Evolutionary conservation across 2,113 vertebrate species (phyloP), one percentile per base, ranked within the genome.

Genomic region (Prietella phreatophila): DNA sequence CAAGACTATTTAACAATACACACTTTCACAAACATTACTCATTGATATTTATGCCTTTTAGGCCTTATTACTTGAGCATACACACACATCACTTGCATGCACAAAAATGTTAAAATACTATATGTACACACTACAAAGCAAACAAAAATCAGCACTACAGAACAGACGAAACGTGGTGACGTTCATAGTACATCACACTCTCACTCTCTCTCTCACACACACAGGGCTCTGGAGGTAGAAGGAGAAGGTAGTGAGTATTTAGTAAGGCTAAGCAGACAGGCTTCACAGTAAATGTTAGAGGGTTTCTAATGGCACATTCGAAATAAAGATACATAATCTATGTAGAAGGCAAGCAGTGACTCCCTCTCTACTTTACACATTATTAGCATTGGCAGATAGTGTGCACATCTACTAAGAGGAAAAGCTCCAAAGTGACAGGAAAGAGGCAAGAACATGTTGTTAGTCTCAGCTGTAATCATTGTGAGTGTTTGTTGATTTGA

Each of bases 181-280:
- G 55, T 76, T 27, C n/a, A 88, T 56, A n/a, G 71, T 60, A 27
- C 47, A 82, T 30, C 58, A 19, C 10, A 13, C 53, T 55, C 53
- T 55, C 53, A 3, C 53, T 55, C 1, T 55, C 53, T 55, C 53
- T 15, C 50, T 69, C 25, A 42, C 39, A 84, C 58, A 84, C 0
- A 73, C 13, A 65, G n/a, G n/a, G 7, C 27, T 79, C 63, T 84
- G 86, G 76, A 82, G 60, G 10, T 4, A 61, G 82, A n/a, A 78
- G 82, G n/a, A n/a, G 76, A 56, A 89, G 80, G 82, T 65, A 88
- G 69, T 50, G 60, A 86, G 83, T 82, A 87, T 90, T 92, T 90
- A 92, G 95, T 91, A 96, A 96, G 96, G 96, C 96, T 97, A 95
- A 96, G 95, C 96, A 97, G 97, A 97, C 96, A 97, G 96, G 96